Base-by-base conservation (phyloP, 2,113 vertebrate genomes). In the Megaptera novaeangliae region DNA sequence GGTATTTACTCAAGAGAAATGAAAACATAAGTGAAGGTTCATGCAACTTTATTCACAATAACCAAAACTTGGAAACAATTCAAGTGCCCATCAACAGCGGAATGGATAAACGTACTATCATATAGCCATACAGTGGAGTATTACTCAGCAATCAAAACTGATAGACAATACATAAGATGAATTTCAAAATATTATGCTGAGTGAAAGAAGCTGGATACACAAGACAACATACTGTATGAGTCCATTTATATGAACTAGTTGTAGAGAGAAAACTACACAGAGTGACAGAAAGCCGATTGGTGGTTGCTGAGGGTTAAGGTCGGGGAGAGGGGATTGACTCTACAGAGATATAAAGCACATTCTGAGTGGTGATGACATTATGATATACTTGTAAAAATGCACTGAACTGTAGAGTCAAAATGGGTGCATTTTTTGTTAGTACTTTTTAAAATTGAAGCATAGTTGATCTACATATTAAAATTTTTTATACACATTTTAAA, bases 271-370 rank as follows among this genome's bases (percentile, higher is more conserved):
- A 90, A 64, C 36, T n/a, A 2, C 1, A 15, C 21, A 39, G 52
- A 25, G 27, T 4, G 27, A 14, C 2, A 68, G 75, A 64, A 57
- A 68, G 52, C 10, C 34, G 39, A 39, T 0, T 9, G n/a, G 20
- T 3, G 23, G 31, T 0, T 9, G 4, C 61, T 9, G 15, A 23
- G 72, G 36, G 4, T 3, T 8, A 4, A n/a, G 1, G 12, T 2
- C 0, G 8, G 57, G 39, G 66, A 2, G 34, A 3, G 3, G 29
- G 6, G 34, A 7, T 2, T 15, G 23, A 4, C 12, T 27, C 31
- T 25, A 6, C 3, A 11, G 36, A 55, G 4, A 34, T 1, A 18
- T 3, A 14, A 61, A 78, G 64, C 44, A 52, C 14, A 4, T 64
- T 66, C 27, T 9, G 27, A 72, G 59, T 20, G 68, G 34, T n/a